phyloP scores from a whole-genome alignment of 2,113 vertebrate genomes.

The Hydrochoerus hydrochaeris region DNA sequence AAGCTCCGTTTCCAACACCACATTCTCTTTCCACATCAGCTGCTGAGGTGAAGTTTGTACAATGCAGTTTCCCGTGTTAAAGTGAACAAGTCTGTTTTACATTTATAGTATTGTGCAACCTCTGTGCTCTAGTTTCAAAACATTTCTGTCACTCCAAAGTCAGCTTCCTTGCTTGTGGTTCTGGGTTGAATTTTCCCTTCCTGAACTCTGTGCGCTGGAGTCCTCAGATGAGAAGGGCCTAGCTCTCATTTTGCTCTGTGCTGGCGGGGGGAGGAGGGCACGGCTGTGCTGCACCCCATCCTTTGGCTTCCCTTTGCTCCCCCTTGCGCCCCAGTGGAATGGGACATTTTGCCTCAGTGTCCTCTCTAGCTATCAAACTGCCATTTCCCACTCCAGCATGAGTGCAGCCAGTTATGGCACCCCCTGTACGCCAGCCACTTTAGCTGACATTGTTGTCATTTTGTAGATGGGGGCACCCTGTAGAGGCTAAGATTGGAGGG shows the following conservation, averaged over 20 bases:
- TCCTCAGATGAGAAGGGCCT: no score
- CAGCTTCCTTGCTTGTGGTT: no score
- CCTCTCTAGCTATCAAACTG: neutral
- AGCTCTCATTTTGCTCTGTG: neutral
- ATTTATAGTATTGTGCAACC: neutral
- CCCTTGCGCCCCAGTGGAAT: neutral
- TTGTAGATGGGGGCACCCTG: neutral
- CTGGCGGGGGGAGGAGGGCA: neutral
- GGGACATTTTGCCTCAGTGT: neutral
- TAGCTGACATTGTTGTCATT: neutral
- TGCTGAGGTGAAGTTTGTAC: neutral
- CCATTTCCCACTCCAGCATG: neutral
- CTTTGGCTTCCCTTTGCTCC: neutral
- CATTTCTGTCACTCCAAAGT: neutral
- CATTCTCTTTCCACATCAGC: neutral
- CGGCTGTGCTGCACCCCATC: neutral
- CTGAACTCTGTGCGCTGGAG: neutral
- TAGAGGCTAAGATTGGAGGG: neutral
- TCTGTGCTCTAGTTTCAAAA: neutral
- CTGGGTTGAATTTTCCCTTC: neutral
- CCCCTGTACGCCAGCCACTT: neutral
- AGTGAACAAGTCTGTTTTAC: neutral
- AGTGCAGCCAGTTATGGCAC: neutral
- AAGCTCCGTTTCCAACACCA: neutral
- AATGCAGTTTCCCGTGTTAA: neutral